Base-by-base conservation (phyloP, 2,113 vertebrate genomes). In the Apeltes quadracus region DNA sequence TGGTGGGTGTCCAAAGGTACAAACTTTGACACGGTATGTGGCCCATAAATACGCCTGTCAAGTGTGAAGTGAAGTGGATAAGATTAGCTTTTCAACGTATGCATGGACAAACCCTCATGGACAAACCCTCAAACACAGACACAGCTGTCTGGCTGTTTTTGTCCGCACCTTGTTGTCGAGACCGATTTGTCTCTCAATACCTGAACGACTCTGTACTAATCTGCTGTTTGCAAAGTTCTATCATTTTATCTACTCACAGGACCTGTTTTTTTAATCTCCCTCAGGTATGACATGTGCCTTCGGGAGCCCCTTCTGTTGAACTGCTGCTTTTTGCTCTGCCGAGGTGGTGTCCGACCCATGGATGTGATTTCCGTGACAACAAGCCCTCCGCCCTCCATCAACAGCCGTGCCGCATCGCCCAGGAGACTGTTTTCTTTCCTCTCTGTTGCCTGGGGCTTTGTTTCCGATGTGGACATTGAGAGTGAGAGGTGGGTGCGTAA, bases 381-480 rank as follows among this genome's bases (percentile, higher is more conserved):
- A 22, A 95, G 94, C 58, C 95, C 95, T 0, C 84, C 92, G 20
- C 10, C 90, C 23, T 90, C 93, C 55, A 90, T 85, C 63, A 92
- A 87, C 56, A 90, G 82, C 50, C 90, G 69, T 3, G 18, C 80
- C 13, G 61, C 84, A 39, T 68, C 79, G 46, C 90, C 92, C 46
- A 90, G 80, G 62, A 92, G 91, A 66, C 86, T 94, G 36, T 97
- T 96, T 85, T 98, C 96, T 74, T 96, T 97, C 89, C 92, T 98
- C 27, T 94, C 94, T 14, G 95, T 98, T 75, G 96, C 96, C 76
- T 97, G 96, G 96, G 96, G 96, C 39, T 95, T 98, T 55, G 94
- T 98, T 72, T 97, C 96, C 0, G 96, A 98, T 3, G 96, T 97
- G 63, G 96, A 98, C 81, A 96, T 96, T 5, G 96, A 97, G 78